Evolutionary conservation across 2,797 vertebrate species (phyloP), one percentile per base, ranked within the genome.

Genomic region (Sebastes vulpes): DNA sequence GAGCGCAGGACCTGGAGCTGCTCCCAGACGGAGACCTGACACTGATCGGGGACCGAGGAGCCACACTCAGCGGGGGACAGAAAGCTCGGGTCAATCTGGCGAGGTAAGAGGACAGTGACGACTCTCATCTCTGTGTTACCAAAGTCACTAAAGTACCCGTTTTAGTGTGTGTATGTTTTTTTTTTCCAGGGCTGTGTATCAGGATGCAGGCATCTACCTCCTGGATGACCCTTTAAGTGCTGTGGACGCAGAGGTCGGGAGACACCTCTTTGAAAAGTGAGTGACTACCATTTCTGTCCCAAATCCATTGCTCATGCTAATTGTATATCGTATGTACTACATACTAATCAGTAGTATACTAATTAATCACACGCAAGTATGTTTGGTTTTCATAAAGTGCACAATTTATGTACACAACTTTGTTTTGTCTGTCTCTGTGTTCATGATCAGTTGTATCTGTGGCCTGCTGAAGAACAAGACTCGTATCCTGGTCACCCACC

Each of bases 141-240:
- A 50, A 20, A 50, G 48, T 50, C 48, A 20, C 48, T 9, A 50
- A n/a, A 50, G 2, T 50, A 20, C 42, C 6, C 16, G 1, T n/a
- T 50, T 20, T 50, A 20, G 18, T 74, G 28, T 81, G 31, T 81
- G 38, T 16, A 18, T 46, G 38, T 46, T 16, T 46, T 32, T 21
- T 16, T 46, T 32, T 21, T 76, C 46, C 56, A 98, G 98, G 85
- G 97, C 98, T 0, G 96, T 98, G 35, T 98, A 98, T 90, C 96
- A 98, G 2, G 97, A 98, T 1, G 97, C 98, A 12, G 97, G 98
- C 77, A 95, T 98, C 91, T 99, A 98, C 89, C 96, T 99, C 70
- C 82, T 99, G 88, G 98, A 99, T 1, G 98, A 99, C 53, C 98
- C 97, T 0, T 87, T 98, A 75, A 98, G 98, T 29, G 98, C 98